Conservation (phyloP, 1,140 invertebrate species). For the Plodia interpunctella region DNA sequence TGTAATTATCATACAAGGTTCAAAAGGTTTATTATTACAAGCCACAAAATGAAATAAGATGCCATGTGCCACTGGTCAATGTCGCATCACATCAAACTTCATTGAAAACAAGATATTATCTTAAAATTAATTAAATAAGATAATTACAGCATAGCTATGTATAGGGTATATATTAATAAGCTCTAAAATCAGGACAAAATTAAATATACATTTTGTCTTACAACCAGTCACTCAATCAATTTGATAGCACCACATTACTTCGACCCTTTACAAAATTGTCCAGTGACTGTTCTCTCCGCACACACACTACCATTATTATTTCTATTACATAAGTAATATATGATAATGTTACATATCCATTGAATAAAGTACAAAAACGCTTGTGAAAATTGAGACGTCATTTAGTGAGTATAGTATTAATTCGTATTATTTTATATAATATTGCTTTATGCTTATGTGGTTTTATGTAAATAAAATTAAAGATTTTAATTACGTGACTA, state of each 20-base stretch:
- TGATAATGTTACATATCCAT: conserved; percentile 37
- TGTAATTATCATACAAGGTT: conserved; percentile 57
- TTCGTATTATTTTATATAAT: conserved; percentile 31
- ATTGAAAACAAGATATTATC: conserved; percentile 35
- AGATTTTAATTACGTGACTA: not conserved
- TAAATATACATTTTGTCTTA: conserved; percentile 53
- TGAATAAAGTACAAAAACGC: conserved; percentile 37
- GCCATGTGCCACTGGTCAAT: conserved; percentile 22
- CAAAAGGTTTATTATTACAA: conserved; percentile 41
- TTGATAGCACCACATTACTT: conserved; percentile 70
- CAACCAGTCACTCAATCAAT: conserved; percentile 56
- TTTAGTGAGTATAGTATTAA: conserved; percentile 16
- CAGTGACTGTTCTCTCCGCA: conserved; percentile 45
- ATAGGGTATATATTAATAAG: conserved; percentile 71
- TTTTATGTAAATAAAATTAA: not conserved
- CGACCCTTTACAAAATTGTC: conserved; percentile 41
- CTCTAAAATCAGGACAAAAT: conserved; percentile 72
- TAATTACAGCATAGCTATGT: conserved; percentile 71
- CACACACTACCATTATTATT: conserved; percentile 16
- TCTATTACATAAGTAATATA: conserved; percentile 17
- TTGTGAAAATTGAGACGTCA: conserved; percentile 27
- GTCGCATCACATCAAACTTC: conserved; percentile 38
- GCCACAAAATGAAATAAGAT: conserved; percentile 40
- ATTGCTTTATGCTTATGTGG: conserved; percentile 39
- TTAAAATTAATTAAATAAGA: conserved; percentile 70